Evolutionary conservation across 2,113 vertebrate genomes (phyloP).

Genomic region (Patagioenas fasciata): DNA sequence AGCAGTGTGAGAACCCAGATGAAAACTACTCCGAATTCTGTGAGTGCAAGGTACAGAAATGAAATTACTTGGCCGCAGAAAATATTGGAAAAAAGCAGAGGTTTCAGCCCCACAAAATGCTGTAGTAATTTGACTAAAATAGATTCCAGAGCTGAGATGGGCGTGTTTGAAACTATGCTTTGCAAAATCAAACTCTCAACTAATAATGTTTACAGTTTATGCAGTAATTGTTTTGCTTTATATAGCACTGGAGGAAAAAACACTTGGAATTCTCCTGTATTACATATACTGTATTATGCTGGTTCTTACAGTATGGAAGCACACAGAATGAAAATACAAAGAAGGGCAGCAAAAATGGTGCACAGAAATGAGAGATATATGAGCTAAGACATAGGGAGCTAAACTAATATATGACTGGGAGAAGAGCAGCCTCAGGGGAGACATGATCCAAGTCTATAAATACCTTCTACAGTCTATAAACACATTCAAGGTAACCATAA

Average conservation of each 20-base stretch:
- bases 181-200: background rate
- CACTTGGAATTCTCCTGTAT: background rate
- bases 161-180: background rate
- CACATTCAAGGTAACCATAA: conserved; percentile 56
- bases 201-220: background rate
- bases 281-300: background rate
- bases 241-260: background rate
- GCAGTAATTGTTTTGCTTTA: background rate
- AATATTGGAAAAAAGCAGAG: background rate
- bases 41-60: background rate
- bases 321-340: background rate
- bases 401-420: conserved; percentile 1
- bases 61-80: background rate
- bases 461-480: conserved; percentile 53
- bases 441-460: conserved; percentile 53
- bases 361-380: conserved; percentile 16
- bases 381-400: background rate
- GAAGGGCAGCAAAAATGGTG: background rate
- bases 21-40: background rate
- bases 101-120: background rate
- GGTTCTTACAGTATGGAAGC: background rate
- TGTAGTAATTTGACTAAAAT: background rate
- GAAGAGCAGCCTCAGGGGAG: conserved; percentile 1
- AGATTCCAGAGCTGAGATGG: background rate
- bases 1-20: background rate